A percentile compares a stretch with the other conserved stretches of the same genome.
phyloP scores from a whole-genome alignment of 1,140 invertebrate species.

The Drosophila albomicans region DNA sequence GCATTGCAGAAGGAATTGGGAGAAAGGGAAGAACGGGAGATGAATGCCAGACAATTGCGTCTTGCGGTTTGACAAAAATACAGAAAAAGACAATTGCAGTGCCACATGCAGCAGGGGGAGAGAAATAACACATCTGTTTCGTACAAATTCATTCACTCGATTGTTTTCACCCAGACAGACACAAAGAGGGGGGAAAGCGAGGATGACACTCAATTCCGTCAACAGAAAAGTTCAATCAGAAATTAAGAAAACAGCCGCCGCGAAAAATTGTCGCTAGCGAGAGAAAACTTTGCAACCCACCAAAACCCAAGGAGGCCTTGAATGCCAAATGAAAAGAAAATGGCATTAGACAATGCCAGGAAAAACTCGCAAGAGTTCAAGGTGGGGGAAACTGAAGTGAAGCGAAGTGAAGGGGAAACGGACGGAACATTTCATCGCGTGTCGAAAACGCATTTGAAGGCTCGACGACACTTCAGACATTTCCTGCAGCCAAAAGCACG shows the following conservation, averaged over 20 bases:
- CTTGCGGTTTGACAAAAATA: constrained; percentile 64
- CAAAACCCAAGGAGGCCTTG: not conserved
- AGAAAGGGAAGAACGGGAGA: not conserved
- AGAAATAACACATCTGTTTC: constrained; percentile 73
- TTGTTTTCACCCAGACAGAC: constrained; percentile 64
- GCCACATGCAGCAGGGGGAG: not conserved
- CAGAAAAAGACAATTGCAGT: constrained; percentile 59
- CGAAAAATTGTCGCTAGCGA: constrained; percentile 65
- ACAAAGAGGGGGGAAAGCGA: not conserved
- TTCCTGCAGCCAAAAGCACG: constrained; percentile 53
- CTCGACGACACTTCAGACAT: constrained; percentile 76
- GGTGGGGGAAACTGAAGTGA: constrained; percentile 12
- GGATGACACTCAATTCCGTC: constrained; percentile 67
- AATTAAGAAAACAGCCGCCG: constrained; percentile 81
- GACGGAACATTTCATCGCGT: constrained; percentile 72
- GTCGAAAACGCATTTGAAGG: constrained; percentile 77
- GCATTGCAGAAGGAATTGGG: not conserved
- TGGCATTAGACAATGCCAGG: constrained; percentile 65
- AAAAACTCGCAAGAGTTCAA: constrained; percentile 16
- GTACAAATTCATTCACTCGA: constrained; percentile 69
- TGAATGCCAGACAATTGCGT: constrained; percentile 55
- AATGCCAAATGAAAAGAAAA: constrained; percentile 58
- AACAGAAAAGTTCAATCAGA: constrained; percentile 83
- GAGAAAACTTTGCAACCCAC: constrained; percentile 48
- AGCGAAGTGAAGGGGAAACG: constrained; percentile 5